Evolutionary conservation across 1,140 invertebrate genomes (phyloP), one percentile per base, ranked within the genome.

Genomic region (Micrasema minimum): DNA sequence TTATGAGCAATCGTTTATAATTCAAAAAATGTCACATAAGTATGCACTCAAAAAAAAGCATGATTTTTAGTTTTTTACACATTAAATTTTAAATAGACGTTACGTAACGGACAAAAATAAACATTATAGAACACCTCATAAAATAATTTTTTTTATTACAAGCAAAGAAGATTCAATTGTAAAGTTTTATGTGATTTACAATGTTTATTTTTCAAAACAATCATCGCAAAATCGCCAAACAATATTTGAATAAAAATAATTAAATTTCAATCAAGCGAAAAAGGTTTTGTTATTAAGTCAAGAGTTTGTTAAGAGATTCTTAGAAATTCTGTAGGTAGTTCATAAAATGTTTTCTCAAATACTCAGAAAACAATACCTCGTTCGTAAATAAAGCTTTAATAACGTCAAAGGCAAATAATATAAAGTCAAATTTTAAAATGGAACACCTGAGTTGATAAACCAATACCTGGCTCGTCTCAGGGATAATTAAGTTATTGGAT

Each of bases 401-500:
- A 57, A 57, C 53, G 31, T 57, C 53, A 57, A 57, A 57, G 53
- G 23, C 26, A 57, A n/a, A n/a, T n/a, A n/a, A 57, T 38, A 57
- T 18, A 57, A 57, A 57, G 53, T 22, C 23, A 57, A 35, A 35
- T 57, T 57, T 35, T 37, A 57, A 38, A 57, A 31, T 57, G 53
- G 37, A 57, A 57, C 53, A 57, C 53, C 53, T 57, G 53, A 57
- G 31, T 69, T 69, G 23, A 61, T 69, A 59, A 69, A 69, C 61
- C 66, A 73, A 73, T 69, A 67, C 57, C 64, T 65, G 51, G 55
- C 26, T 53, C 57, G 45, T 23, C 45, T 31, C 26, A 12, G 37
- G 51, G 69, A 71, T 68, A 74, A 74, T 74, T 71, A 74, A 74
- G 66, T 74, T 74, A 74, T 71, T 62, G 72, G 66, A 74, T 71